Base-by-base conservation (phyloP, 2,113 vertebrate species). In the Grammomys surdaster region DNA sequence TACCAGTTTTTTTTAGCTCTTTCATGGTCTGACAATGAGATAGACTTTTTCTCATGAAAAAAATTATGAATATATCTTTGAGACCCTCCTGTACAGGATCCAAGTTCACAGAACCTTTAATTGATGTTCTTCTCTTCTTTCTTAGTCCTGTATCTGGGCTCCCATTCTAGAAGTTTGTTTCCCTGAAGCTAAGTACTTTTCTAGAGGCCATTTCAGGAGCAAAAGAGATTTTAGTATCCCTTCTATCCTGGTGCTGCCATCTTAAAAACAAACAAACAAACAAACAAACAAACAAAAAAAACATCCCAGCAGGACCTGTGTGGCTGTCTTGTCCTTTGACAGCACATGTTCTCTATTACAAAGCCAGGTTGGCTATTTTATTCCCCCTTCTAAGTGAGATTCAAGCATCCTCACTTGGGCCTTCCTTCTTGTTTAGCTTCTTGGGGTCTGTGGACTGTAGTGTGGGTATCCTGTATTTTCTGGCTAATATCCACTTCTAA, bases 141-240 rank as follows among this genome's bases (percentile, higher is more conserved):
- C 56, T 31, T 80, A 75, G 48, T 88, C 65, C 51, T 80, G n/a
- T 91, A 26, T 85, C 2, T 16, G 81, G 72, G 78, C 10, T 86
- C 70, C 56, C 65, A 70, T 73, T 96, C 8, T 90, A 33, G 43
- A 36, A 73, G 8, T 48, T 84, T 93, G 77, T 85, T 91, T 87
- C 17, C 48, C 31, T 54, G n/a, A 22, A 88, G 31, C 63, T 51
- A n/a, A 60, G 22, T 36, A 86, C n/a, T 91, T 77, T 91, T 94
- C 63, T 70, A 33, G 28, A 93, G 24, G 9, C 40, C 48, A 33
- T 88, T 13, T 90, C 60, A 72, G 33, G 16, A 24, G 12, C 22
- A 60, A 60, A 91, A 72, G 54, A 63, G 60, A 86, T 80, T 72
- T 78, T 82, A 75, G 72, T 87, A 75, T 88, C 14, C 5, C 24